Conservation (phyloP, 2,888 invertebrate genomes). For the Cephus nigrinus region DNA sequence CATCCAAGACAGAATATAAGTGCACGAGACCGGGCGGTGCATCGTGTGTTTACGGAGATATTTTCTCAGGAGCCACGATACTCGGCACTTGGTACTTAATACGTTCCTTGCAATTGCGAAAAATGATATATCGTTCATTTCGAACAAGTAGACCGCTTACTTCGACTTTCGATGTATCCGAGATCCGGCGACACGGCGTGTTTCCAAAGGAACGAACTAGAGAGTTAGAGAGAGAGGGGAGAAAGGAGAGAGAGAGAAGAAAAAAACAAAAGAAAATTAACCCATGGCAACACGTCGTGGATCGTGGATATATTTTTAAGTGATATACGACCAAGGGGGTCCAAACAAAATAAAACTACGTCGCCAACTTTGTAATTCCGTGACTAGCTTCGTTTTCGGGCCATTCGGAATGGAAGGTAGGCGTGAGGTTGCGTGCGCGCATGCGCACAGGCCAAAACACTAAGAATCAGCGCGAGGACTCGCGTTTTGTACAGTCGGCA, state of each 20-base stretch:
- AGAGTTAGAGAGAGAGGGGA: constrained; percentile 19
- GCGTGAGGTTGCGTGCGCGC: background rate
- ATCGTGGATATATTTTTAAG: background rate
- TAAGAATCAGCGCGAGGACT: background rate
- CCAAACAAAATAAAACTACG: background rate
- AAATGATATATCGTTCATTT: background rate
- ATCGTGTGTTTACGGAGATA: background rate
- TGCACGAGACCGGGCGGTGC: background rate
- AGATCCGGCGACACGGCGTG: background rate
- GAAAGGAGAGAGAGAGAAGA: background rate
- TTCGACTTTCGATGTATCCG: background rate
- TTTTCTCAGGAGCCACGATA: constrained; percentile 27
- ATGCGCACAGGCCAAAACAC: background rate
- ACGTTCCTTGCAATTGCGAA: constrained; percentile 6
- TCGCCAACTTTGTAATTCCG: background rate
- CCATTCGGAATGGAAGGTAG: background rate
- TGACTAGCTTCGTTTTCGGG: background rate
- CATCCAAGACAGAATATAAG: background rate
- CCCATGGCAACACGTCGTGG: background rate
- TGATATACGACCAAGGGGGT: background rate
- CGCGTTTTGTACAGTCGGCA: constrained; percentile 52
- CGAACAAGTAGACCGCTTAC: background rate
- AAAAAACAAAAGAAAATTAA: background rate
- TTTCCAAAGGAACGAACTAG: constrained; percentile 19
- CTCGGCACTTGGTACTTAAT: constrained; percentile 61